phyloP scores from a whole-genome alignment of 2,888 invertebrate species.

The Hyposoter didymator region DNA sequence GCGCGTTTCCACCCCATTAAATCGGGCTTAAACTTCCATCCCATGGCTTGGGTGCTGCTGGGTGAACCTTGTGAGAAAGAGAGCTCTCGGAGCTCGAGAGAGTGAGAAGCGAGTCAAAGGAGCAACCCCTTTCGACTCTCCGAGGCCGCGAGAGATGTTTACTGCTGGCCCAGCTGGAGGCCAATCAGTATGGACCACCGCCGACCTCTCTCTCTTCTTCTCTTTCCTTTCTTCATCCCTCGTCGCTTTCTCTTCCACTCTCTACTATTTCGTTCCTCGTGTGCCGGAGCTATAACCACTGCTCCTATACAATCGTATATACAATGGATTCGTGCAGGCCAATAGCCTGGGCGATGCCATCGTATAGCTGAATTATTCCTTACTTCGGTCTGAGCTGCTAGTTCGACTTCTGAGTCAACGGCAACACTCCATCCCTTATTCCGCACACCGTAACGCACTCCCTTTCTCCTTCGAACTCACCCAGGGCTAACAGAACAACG shows the following conservation, averaged over 20 bases:
- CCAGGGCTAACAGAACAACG: conserved; percentile 31
- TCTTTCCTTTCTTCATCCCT: conserved; percentile 6
- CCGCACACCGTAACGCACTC: conserved; percentile 35
- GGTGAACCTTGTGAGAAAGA: conserved; percentile 63
- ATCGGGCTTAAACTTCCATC: conserved; percentile 82
- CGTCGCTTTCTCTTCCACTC: conserved; percentile 50
- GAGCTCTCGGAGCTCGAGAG: conserved; percentile 26
- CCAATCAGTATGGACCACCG: conserved; percentile 80
- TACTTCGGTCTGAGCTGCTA: conserved; percentile 39
- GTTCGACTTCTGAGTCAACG: conserved; percentile 60
- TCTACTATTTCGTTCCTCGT: conserved; percentile 53
- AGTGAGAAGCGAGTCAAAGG: conserved; percentile 57
- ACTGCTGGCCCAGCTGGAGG: conserved; percentile 82
- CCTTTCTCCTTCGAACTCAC: background rate
- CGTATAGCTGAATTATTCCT: conserved; percentile 80
- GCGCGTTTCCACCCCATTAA: conserved; percentile 84
- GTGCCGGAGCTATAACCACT: conserved; percentile 45
- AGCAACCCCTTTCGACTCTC: conserved; percentile 62
- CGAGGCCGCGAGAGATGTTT: conserved; percentile 80
- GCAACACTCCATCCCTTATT: conserved; percentile 52
- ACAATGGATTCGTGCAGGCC: conserved; percentile 78
- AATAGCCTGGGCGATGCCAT: conserved; percentile 78
- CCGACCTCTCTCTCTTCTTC: conserved; percentile 52
- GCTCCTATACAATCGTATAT: conserved; percentile 73
- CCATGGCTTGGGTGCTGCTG: conserved; percentile 53